Evolutionary conservation across 2,888 invertebrate genomes (phyloP), one percentile per base, ranked within the genome.

Genomic region (Zygaena filipendulae): DNA sequence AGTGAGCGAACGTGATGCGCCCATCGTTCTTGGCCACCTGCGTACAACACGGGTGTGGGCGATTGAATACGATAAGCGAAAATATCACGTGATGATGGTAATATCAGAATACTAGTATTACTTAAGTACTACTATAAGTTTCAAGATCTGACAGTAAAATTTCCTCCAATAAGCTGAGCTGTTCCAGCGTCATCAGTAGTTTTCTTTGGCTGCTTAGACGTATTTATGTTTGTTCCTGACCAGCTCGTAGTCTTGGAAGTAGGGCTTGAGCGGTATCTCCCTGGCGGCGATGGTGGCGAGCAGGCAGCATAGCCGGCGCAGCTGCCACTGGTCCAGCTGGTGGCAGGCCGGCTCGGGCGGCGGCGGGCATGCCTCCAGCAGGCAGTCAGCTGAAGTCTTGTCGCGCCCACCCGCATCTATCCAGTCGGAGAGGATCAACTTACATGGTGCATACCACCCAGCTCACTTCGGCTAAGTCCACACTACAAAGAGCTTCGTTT

Each of bases 11-110:
- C 0, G 91, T 91, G 11, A 91, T 87, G 2, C 87, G 84, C 3
- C 91, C 92, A 36, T 82, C 82, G 57, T 88, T 88, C 61, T 88
- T 87, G 0, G 90, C 83, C 14, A 91, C 83, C 89, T 90, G 49
- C n/a, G 2, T 10, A 11, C 3, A 7, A 6, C 14, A 3, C 9
- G 6, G 5, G 3, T 8, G 10, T 13, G 3, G 8, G 6, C n/a
- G 13, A 4, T 18, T 25, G 11, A 3, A 11, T n/a, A n/a, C n/a
- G n/a, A n/a, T n/a, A n/a, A n/a, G n/a, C n/a, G n/a, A n/a, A n/a
- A n/a, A n/a, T n/a, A n/a, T n/a, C n/a, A n/a, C n/a, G n/a, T n/a
- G n/a, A n/a, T n/a, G n/a, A n/a, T n/a, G n/a, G n/a, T n/a, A n/a
- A n/a, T n/a, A n/a, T n/a, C n/a, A n/a, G n/a, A n/a, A n/a, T n/a